Evolutionary conservation across 2,113 vertebrate genomes (phyloP).

Genomic region (Edolisoma coerulescens): DNA sequence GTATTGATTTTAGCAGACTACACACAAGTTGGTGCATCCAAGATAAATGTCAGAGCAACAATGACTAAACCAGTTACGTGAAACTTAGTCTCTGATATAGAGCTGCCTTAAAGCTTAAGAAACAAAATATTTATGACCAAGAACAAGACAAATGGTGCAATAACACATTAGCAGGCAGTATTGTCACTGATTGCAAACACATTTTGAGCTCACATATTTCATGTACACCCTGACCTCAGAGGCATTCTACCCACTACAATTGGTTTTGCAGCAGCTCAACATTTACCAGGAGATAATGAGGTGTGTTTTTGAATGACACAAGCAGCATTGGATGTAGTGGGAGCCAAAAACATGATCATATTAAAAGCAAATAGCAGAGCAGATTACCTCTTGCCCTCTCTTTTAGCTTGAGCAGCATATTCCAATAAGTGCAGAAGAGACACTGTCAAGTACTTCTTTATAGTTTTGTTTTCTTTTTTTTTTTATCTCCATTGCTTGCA

Average conservation of each 20-base stretch:
- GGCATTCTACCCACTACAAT: not conserved
- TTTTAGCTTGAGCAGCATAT: constrained; percentile 68
- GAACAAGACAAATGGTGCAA: not conserved
- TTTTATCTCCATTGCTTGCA: constrained; percentile 26
- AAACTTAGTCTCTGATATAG: not conserved
- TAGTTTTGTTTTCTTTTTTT: constrained; percentile 61
- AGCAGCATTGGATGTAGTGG: constrained; percentile 49
- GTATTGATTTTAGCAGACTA: not conserved
- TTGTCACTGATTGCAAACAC: not conserved
- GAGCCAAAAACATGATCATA: constrained; percentile 63
- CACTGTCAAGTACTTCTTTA: constrained; percentile 72
- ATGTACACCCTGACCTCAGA: not conserved
- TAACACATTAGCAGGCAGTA: not conserved
- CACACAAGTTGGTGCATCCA: not conserved
- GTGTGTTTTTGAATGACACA: constrained; percentile 31
- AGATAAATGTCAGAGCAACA: not conserved
- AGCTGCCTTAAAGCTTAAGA: not conserved
- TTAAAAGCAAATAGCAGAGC: constrained; percentile 67
- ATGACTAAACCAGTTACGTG: not conserved
- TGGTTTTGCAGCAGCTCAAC: constrained; percentile 46
- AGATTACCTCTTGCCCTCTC: constrained; percentile 68
- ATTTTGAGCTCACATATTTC: not conserved
- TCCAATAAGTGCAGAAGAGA: constrained; percentile 54
- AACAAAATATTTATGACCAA: not conserved
- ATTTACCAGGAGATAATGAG: constrained; percentile 65